Percentiles rank a stretch among this genome's conserved stretches.
phyloP scores from a whole-genome alignment of 2,797 vertebrate genomes.

The Pampus argenteus region DNA sequence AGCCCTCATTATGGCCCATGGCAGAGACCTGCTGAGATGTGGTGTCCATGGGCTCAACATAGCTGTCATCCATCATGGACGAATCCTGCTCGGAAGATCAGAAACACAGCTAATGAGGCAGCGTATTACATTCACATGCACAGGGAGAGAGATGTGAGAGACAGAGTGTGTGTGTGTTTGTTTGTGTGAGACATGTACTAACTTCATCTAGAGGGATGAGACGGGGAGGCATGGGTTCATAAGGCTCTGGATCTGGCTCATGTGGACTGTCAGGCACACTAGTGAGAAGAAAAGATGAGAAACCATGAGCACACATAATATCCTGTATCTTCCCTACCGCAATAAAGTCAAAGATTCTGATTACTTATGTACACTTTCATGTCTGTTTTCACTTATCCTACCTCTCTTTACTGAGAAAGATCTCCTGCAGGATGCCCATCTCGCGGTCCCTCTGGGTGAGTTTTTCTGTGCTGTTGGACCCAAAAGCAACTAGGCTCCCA shows the following conservation, averaged over 20 bases:
- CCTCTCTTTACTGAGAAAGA: conserved; percentile 96
- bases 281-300: neutral
- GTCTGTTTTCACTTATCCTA: conserved; percentile 36
- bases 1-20: conserved; percentile 81
- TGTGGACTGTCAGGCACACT: conserved; percentile 91
- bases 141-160: neutral
- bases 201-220: conserved; percentile 96
- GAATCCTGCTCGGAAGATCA: conserved; percentile 84
- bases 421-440: conserved; percentile 96
- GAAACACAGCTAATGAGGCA: neutral
- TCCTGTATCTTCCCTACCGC: neutral
- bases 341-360: neutral
- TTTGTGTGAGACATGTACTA: neutral
- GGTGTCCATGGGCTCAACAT: conserved; percentile 86
- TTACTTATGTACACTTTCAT: neutral
- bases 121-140: neutral
- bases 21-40: conserved; percentile 58
- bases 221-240: conserved; percentile 92
- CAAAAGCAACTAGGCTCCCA: conserved; percentile 84
- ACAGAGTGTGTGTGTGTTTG: neutral
- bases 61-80: conserved; percentile 85
- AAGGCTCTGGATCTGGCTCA: conserved; percentile 93
- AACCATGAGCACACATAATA: neutral
- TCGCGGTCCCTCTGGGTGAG: conserved; percentile 92
- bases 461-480: conserved; percentile 91